Conservation (phyloP, 2,797 vertebrate species). For the Oreonectes daqikongensis region DNA sequence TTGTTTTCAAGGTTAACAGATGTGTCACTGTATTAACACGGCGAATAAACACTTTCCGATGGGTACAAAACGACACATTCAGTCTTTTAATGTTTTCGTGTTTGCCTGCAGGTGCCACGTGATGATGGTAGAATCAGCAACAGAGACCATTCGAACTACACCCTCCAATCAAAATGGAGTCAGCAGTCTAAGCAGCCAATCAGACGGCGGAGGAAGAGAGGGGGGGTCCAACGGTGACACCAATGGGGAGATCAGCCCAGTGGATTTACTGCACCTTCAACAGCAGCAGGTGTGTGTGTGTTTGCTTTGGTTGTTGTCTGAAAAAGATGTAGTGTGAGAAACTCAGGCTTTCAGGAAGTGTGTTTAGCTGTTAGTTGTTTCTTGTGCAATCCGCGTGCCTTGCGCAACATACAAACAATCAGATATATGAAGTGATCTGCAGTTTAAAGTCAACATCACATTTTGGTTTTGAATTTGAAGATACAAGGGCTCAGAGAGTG, state of each 20-base stretch:
- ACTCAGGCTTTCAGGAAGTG: constrained; percentile 42
- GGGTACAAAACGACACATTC: constrained; percentile 12
- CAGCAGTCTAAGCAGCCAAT: constrained; percentile 93
- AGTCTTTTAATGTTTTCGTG: constrained; percentile 14
- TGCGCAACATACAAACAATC: constrained; percentile 54
- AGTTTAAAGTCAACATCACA: constrained; percentile 43
- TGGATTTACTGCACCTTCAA: constrained; percentile 96
- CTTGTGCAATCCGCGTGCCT: constrained; percentile 55
- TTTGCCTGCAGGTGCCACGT: constrained; percentile 80
- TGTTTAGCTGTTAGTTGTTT: constrained; percentile 52
- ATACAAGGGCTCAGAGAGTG: neutral
- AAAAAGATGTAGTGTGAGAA: neutral
- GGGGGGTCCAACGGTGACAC: constrained; percentile 84
- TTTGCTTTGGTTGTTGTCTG: constrained; percentile 13
- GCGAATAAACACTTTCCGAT: constrained; percentile 46
- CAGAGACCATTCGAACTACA: constrained; percentile 97
- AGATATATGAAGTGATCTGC: constrained; percentile 44
- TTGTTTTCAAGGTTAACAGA: constrained; percentile 57
- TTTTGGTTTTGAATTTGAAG: constrained; percentile 1
- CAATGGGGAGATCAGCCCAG: constrained; percentile 94
- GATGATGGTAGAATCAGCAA: constrained; percentile 99
- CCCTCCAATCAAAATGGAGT: constrained; percentile 94
- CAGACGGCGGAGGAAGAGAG: constrained; percentile 84
- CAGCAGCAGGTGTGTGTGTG: constrained; percentile 91
- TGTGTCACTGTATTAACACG: constrained; percentile 37